A percentile compares a stretch with the other conserved stretches of the same genome.
phyloP scores from a whole-genome alignment of 1,140 invertebrate genomes.

The Aphaenogaster floridana region DNA sequence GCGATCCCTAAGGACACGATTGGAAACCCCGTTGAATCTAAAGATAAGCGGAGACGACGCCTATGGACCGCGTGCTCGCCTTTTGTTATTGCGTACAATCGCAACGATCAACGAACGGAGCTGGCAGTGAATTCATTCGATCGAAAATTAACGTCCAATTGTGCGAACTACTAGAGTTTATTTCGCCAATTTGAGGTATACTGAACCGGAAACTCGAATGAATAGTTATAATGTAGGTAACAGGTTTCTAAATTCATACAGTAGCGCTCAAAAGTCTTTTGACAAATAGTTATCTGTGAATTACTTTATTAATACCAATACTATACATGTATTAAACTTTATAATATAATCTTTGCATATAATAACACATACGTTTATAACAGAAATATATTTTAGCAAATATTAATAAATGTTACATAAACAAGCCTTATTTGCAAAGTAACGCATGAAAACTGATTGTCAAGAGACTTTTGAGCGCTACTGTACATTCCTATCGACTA shows the following conservation, averaged over 20 bases:
- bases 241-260: background rate
- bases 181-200: slow-evolving; percentile 15
- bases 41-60: slow-evolving; percentile 40
- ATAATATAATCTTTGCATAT: no score
- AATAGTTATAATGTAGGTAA: background rate
- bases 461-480: no score
- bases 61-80: background rate
- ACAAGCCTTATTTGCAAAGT: no score
- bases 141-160: slow-evolving; percentile 47
- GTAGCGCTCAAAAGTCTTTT: no score
- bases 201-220: background rate
- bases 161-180: slow-evolving; percentile 5
- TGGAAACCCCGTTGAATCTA: slow-evolving; percentile 30
- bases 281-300: no score
- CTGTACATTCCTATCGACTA: background rate
- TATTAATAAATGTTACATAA: no score
- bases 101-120: slow-evolving; percentile 5
- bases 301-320: no score
- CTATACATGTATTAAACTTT: no score
- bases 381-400: no score
- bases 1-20: slow-evolving; percentile 44
- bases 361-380: no score
- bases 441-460: no score
- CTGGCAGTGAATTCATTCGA: slow-evolving; percentile 3
- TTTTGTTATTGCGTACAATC: slow-evolving; percentile 28